phyloP scores from a whole-genome alignment of 2,888 invertebrate species.

The Drosophila monieri region DNA sequence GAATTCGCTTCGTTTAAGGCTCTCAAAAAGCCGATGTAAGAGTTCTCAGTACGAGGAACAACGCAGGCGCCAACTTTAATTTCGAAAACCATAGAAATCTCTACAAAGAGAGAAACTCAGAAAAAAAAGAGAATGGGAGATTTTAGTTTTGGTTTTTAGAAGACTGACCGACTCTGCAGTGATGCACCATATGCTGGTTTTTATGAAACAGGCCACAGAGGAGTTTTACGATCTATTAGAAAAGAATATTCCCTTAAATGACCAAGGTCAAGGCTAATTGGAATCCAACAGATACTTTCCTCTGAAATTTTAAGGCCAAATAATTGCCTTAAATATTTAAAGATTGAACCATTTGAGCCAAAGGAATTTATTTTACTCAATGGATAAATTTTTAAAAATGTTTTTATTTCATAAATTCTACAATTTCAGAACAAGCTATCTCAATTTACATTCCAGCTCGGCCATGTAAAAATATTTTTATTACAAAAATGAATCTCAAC shows the following conservation, averaged over 20 bases:
- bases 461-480: constrained; percentile 38
- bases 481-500: constrained; percentile 32
- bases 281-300: not conserved
- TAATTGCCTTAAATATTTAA: not conserved
- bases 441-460: constrained; percentile 17
- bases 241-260: not conserved
- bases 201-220: not conserved
- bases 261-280: constrained; percentile 1
- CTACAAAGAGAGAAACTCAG: constrained; percentile 17
- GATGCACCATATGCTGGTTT: constrained; percentile 2
- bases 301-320: no score
- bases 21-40: constrained; percentile 35
- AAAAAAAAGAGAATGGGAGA: not conserved
- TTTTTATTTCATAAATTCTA: constrained; percentile 4
- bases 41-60: constrained; percentile 5
- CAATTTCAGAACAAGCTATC: not conserved
- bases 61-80: constrained; percentile 32
- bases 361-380: not conserved
- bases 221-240: constrained; percentile 15
- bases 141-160: not conserved
- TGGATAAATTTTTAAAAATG: not conserved
- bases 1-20: constrained; percentile 12
- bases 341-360: no score
- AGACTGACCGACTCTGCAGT: not conserved
- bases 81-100: constrained; percentile 28